Conservation (phyloP, 2,797 vertebrate species). For the Kryptopterus vitreolus region DNA sequence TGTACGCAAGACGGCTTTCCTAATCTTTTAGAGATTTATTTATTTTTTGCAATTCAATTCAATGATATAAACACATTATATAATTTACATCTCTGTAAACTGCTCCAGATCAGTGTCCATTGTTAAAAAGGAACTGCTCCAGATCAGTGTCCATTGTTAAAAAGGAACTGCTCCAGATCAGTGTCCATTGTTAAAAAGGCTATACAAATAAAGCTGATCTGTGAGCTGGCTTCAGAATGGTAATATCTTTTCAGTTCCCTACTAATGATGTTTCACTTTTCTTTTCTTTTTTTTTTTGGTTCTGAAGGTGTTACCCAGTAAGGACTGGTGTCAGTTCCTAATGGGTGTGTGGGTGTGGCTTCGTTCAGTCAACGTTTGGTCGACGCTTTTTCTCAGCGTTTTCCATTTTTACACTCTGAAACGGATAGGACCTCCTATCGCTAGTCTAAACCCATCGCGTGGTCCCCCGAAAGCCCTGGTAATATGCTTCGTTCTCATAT, state of each 20-base stretch:
- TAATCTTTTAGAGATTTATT: too few species aligned
- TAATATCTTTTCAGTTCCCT: not conserved
- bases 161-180: too few species aligned
- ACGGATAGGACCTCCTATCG: conserved; percentile 59
- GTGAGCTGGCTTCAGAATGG: too few species aligned
- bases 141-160: too few species aligned
- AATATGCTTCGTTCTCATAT: conserved; percentile 66
- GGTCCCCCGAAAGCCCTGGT: conserved; percentile 58
- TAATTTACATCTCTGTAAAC: too few species aligned
- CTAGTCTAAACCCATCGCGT: conserved; percentile 37
- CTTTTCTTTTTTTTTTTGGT: not conserved
- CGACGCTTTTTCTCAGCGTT: conserved; percentile 76
- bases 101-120: too few species aligned
- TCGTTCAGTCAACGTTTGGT: conserved; percentile 79
- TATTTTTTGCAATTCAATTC: too few species aligned
- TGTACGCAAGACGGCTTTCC: too few species aligned
- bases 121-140: too few species aligned
- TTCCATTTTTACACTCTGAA: conserved; percentile 78
- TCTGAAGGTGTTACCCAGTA: conserved; percentile 67
- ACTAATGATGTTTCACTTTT: not conserved
- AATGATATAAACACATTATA: too few species aligned
- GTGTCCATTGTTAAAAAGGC: not conserved
- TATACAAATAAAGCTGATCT: too few species aligned
- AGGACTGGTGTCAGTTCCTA: conserved; percentile 71
- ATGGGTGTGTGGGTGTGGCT: conserved; percentile 83